Percentiles rank a stretch among this genome's conserved stretches.
Conservation (phyloP, 2,113 vertebrate species). For the Dermatemys mawii region DNA sequence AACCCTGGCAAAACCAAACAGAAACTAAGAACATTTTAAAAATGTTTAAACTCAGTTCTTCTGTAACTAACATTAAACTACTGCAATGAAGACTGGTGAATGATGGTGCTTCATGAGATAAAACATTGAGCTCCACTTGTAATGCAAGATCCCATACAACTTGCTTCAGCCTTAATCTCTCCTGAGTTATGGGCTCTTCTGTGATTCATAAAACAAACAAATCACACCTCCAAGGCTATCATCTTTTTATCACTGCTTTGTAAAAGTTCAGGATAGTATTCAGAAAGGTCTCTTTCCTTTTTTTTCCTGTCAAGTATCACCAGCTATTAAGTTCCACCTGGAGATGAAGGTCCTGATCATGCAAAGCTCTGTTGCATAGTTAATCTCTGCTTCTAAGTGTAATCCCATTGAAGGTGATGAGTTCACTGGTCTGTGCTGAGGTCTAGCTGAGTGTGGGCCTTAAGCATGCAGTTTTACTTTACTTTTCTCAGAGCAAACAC, state of each 20-base stretch:
- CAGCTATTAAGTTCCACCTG: conserved; percentile 50
- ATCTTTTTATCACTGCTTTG: conserved; percentile 80
- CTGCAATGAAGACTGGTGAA: conserved; percentile 71
- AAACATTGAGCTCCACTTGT: conserved; percentile 80
- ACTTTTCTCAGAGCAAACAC: neutral
- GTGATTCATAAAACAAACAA: conserved; percentile 85
- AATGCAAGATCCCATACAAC: conserved; percentile 70
- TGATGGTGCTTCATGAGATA: conserved; percentile 68
- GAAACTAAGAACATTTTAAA: conserved; percentile 43
- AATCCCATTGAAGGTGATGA: neutral
- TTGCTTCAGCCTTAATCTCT: conserved; percentile 78
- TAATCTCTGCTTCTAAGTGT: conserved; percentile 3
- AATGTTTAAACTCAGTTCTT: conserved; percentile 64
- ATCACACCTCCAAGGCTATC: conserved; percentile 78
- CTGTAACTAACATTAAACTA: conserved; percentile 70
- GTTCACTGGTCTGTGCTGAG: neutral
- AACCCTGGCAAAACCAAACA: conserved; percentile 32
- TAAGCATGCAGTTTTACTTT: neutral
- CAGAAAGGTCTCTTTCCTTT: conserved; percentile 14
- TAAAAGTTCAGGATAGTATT: conserved; percentile 57
- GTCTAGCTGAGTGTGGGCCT: neutral
- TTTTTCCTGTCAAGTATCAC: conserved; percentile 31
- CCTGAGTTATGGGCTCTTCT: conserved; percentile 79
- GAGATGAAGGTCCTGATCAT: neutral
- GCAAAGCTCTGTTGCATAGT: neutral